phyloP scores from a whole-genome alignment of 2,888 invertebrate species.

The Carcina quercana region DNA sequence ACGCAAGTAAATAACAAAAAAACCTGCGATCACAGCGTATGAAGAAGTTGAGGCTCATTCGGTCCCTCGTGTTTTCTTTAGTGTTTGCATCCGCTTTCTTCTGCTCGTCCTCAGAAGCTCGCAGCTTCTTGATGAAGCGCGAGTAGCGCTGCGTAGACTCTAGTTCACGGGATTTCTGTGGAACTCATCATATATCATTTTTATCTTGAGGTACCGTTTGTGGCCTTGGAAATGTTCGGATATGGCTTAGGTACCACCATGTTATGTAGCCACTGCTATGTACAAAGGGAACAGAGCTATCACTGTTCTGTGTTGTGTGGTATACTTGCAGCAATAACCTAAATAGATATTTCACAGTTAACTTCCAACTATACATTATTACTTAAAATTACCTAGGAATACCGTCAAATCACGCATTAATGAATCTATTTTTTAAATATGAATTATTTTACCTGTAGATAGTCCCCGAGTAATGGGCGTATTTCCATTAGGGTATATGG shows the following conservation, averaged over 20 bases:
- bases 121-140: constrained; percentile 47
- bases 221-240: not conserved
- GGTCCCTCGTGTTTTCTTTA: constrained; percentile 39
- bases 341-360: no score
- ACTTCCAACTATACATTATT: no score
- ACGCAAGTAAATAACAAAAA: no score
- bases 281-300: no score
- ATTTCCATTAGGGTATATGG: no score
- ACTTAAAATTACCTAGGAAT: no score
- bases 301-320: no score
- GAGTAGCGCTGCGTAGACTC: constrained; percentile 56
- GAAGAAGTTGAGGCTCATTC: constrained; percentile 48
- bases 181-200: not conserved
- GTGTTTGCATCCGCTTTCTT: constrained; percentile 34
- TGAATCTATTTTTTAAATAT: no score
- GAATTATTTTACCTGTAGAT: no score
- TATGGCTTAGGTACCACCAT: not conserved
- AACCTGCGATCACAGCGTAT: constrained; percentile 54
- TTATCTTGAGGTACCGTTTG: not conserved
- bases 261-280: not conserved
- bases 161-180: constrained; percentile 50
- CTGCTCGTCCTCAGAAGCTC: constrained; percentile 46
- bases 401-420: no score
- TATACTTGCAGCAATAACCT: no score
- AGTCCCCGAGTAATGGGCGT: no score